phyloP scores from a whole-genome alignment of 2,113 vertebrate species.

The Coracopsis vasa region DNA sequence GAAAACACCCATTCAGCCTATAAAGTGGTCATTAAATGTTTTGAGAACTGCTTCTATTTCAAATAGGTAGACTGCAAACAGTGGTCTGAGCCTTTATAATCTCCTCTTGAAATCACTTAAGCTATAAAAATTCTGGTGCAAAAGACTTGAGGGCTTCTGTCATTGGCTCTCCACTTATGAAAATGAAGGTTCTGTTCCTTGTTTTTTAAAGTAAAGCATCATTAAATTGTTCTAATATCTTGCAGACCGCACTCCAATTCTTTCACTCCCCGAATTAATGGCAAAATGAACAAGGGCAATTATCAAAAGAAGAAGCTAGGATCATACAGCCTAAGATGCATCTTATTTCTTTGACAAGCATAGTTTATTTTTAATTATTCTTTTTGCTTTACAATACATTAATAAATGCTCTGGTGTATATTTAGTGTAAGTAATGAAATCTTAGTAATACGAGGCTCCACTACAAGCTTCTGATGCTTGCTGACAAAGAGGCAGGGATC shows the following conservation, averaged over 20 bases:
- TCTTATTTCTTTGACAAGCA: slow-evolving; percentile 60
- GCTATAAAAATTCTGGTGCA: not conserved
- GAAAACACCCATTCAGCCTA: not conserved
- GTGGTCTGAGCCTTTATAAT: not conserved
- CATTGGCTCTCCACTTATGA: not conserved
- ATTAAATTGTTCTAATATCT: slow-evolving; percentile 17
- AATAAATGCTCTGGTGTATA: slow-evolving; percentile 65
- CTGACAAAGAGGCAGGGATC: slow-evolving; percentile 34
- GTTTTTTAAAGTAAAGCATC: slow-evolving; percentile 16
- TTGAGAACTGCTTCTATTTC: not conserved
- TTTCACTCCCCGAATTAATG: slow-evolving; percentile 21
- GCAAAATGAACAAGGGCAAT: not conserved
- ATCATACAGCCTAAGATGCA: slow-evolving; percentile 22
- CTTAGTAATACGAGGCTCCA: slow-evolving; percentile 40
- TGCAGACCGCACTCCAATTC: not conserved
- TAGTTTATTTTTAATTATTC: slow-evolving; percentile 71
- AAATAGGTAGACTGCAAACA: not conserved
- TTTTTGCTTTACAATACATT: slow-evolving; percentile 65
- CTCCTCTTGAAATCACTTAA: not conserved
- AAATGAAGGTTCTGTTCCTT: slow-evolving; percentile 13
- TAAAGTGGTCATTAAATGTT: not conserved
- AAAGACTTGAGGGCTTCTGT: not conserved
- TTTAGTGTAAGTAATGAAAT: slow-evolving; percentile 65
- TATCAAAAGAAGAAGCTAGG: not conserved
- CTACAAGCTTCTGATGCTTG: slow-evolving; percentile 39